A percentile compares a stretch with the other conserved stretches of the same genome.
These are phyloP conservation scores for Subacronicta megacephala DNA, from an alignment of 2,888 invertebrate genomes.

Conservation along the genomic window DNA sequence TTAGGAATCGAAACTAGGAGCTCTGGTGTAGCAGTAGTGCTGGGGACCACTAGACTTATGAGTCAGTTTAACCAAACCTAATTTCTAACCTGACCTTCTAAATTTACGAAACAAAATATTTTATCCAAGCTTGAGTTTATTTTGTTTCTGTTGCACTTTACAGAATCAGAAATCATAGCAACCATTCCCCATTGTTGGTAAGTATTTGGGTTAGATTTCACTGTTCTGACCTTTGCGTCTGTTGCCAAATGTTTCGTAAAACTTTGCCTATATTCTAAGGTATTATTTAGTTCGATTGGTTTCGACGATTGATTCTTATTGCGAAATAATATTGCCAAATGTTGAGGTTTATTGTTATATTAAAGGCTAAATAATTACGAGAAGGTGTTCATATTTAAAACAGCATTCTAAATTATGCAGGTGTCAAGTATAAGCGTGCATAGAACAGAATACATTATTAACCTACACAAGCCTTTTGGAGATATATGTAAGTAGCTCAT, in stretches of 20 bases:
- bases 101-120: slow-evolving; percentile 6
- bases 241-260: slow-evolving; percentile 75
- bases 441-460: slow-evolving; percentile 19
- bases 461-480: no score
- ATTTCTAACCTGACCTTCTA: no score
- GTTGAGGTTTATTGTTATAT: slow-evolving; percentile 26
- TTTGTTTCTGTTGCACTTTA: slow-evolving; percentile 38
- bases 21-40: no score
- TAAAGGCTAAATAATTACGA: slow-evolving; percentile 17
- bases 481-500: background rate
- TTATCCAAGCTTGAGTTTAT: slow-evolving; percentile 8
- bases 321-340: slow-evolving; percentile 50
- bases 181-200: slow-evolving; percentile 53
- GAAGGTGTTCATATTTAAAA: slow-evolving; percentile 21
- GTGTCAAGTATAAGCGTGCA: slow-evolving; percentile 22
- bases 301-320: slow-evolving; percentile 63
- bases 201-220: slow-evolving; percentile 64
- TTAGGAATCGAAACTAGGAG: no score
- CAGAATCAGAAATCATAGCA: slow-evolving; percentile 36
- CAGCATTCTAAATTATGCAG: slow-evolving; percentile 27
- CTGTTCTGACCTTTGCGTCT: slow-evolving; percentile 74
- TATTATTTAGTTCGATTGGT: slow-evolving; percentile 61
- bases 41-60: no score
- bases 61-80: no score
- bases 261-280: slow-evolving; percentile 69